Evolutionary conservation across 2,113 vertebrate species (phyloP).

Genomic region (Anolis sagrei): DNA sequence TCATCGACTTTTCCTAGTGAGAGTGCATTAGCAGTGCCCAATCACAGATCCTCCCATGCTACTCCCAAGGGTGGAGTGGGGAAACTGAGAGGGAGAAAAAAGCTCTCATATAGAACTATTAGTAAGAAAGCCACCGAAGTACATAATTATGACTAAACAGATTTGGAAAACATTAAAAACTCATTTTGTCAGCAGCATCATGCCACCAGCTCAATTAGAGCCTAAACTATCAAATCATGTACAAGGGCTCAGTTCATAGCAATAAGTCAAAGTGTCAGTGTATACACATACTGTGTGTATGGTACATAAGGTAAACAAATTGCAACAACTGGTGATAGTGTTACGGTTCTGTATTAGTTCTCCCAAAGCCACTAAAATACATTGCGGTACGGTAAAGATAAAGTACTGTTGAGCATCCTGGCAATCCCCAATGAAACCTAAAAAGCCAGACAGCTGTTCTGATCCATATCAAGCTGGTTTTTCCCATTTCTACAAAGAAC

Average conservation of each 20-base stretch:
- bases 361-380: background rate
- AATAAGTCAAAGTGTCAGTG: conserved; percentile 22
- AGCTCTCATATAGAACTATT: conserved; percentile 6
- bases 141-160: conserved; percentile 34
- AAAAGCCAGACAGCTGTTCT: background rate
- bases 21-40: conserved; percentile 12
- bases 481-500: background rate
- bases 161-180: conserved; percentile 38
- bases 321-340: background rate
- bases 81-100: background rate
- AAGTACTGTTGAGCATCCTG: background rate
- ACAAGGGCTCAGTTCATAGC: conserved; percentile 5
- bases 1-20: conserved; percentile 5
- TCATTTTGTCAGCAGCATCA: conserved; percentile 33
- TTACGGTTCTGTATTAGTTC: background rate
- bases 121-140: conserved; percentile 23
- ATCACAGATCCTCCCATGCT: background rate
- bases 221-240: conserved; percentile 30
- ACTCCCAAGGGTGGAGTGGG: background rate
- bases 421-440: background rate
- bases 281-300: background rate
- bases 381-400: background rate
- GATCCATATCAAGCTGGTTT: background rate
- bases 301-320: background rate
- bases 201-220: conserved; percentile 17